Percentiles rank a stretch among this genome's conserved stretches.
These are phyloP conservation scores for Parazoanthus atlanticus DNA, from an alignment of 92 coral and sea anemone species.

Conservation along the genomic window DNA sequence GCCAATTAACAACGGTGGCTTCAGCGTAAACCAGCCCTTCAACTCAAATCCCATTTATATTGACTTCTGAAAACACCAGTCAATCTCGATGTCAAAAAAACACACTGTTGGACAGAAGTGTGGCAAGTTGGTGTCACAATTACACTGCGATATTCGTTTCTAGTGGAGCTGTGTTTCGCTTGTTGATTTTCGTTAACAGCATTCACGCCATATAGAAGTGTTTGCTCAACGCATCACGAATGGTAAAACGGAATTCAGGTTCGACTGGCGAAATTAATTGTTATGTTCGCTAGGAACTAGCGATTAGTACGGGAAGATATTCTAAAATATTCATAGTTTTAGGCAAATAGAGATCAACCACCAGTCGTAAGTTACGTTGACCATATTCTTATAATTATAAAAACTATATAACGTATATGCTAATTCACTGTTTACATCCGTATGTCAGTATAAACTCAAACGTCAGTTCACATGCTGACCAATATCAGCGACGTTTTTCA, in stretches of 20 bases:
- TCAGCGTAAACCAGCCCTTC: conserved; percentile 6
- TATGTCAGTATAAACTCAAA: neutral
- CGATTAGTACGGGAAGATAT: neutral
- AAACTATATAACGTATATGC: neutral
- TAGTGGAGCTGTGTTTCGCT: neutral
- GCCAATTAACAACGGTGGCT: conserved; percentile 27
- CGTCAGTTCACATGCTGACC: neutral
- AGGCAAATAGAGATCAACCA: too few species aligned
- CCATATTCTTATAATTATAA: neutral
- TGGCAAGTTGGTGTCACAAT: neutral
- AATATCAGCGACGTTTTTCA: conserved; percentile 12
- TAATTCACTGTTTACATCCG: conserved; percentile 39
- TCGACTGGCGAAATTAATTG: neutral
- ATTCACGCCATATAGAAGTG: neutral
- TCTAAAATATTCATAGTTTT: neutral
- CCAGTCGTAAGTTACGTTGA: neutral
- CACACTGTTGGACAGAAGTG: neutral
- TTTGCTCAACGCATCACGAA: conserved; percentile 27
- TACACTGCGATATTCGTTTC: neutral
- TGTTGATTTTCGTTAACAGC: conserved; percentile 23
- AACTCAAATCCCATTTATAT: neutral
- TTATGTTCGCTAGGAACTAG: neutral
- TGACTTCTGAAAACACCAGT: neutral
- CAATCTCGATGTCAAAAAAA: neutral
- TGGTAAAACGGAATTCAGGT: too few species aligned